Evolutionary conservation across 2,797 vertebrate species (phyloP).

Genomic region (Ptychadena robeensis): DNA sequence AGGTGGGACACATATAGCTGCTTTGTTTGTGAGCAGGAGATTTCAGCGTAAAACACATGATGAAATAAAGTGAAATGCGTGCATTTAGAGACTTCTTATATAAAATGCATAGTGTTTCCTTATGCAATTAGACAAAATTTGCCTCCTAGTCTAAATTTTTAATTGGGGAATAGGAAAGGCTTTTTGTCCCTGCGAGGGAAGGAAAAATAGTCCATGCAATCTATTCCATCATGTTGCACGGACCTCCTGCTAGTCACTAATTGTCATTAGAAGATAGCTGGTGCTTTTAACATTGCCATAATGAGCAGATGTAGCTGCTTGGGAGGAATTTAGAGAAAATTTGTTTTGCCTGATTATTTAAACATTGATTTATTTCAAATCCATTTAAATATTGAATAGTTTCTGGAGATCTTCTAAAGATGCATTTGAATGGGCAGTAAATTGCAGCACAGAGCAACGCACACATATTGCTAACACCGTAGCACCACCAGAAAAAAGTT

Average conservation of each 20-base stretch:
- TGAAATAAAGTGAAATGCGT: constrained; percentile 42
- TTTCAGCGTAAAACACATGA: constrained; percentile 57
- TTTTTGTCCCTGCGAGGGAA: constrained; percentile 20
- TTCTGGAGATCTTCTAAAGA: neutral
- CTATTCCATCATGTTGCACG: constrained; percentile 53
- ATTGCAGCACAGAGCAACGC: too few species aligned
- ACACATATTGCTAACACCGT: too few species aligned
- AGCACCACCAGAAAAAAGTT: too few species aligned
- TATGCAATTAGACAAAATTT: constrained; percentile 12
- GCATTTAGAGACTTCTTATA: constrained; percentile 30
- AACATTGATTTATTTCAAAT: constrained; percentile 14
- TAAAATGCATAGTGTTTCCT: neutral
- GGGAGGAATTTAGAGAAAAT: constrained; percentile 44
- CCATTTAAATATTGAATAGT: neutral
- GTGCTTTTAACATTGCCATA: constrained; percentile 50
- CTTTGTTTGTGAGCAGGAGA: constrained; percentile 47
- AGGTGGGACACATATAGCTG: constrained; percentile 38
- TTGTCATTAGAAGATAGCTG: constrained; percentile 59
- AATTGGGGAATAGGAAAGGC: constrained; percentile 45
- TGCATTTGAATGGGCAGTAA: too few species aligned
- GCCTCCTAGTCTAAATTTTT: constrained; percentile 3
- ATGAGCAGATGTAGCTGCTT: constrained; percentile 44
- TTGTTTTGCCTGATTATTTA: constrained; percentile 24
- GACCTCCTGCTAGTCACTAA: constrained; percentile 60
- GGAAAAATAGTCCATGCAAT: constrained; percentile 29